Percentiles rank a stretch among this genome's conserved stretches.
Evolutionary conservation across 2,888 invertebrate species (phyloP).

Genomic region (Meiosimyza platycephala): DNA sequence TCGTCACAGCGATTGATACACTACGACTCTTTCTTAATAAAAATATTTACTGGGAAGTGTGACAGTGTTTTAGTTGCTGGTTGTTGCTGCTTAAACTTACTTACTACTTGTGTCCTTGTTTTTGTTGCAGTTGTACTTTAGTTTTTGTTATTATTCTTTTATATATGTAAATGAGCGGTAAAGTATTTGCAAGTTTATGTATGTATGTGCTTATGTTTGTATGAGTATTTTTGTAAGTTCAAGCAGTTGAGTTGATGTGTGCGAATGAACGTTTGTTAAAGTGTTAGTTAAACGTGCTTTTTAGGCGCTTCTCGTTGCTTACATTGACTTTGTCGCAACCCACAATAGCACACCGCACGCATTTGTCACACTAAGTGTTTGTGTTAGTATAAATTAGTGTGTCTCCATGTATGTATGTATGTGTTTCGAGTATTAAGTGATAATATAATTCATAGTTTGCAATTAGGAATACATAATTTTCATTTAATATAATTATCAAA

Average conservation of each 20-base stretch:
- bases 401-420: conserved; percentile 4
- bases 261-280: conserved; percentile 6
- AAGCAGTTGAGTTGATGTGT: no score
- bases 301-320: conserved; percentile 14
- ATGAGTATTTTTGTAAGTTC: conserved; percentile 37
- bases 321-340: conserved; percentile 8
- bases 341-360: background rate
- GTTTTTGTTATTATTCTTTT: conserved; percentile 2
- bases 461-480: conserved; percentile 58
- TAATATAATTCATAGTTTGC: conserved; percentile 60
- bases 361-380: background rate
- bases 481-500: conserved; percentile 45
- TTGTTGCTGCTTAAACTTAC: background rate
- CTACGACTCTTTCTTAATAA: no score
- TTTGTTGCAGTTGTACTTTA: background rate
- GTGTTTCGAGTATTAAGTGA: no score
- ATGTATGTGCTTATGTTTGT: conserved; percentile 29
- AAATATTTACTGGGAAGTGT: background rate
- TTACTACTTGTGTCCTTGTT: conserved; percentile 5
- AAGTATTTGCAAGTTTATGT: background rate
- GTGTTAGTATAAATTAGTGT: conserved; percentile 2
- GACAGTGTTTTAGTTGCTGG: background rate
- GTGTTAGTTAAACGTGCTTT: conserved; percentile 32
- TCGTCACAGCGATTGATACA: no score
- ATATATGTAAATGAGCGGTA: conserved; percentile 24